phyloP scores from a whole-genome alignment of 2,888 invertebrate genomes.

The Sicus ferrugineus region DNA sequence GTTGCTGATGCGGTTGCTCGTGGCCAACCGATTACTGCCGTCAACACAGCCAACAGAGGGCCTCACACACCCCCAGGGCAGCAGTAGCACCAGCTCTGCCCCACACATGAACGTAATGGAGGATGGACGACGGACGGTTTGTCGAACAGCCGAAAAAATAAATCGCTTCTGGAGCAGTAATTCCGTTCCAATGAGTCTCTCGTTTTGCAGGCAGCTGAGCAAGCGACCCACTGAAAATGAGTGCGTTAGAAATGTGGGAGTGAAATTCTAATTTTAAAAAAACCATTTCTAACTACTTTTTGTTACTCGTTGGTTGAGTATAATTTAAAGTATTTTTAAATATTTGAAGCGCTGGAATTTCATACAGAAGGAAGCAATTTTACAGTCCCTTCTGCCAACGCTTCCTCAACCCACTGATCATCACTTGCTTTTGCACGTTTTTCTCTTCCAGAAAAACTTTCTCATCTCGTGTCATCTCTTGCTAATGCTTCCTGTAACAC shows the following conservation, averaged over 20 bases:
- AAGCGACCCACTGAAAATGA: neutral
- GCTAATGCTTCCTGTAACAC: too few species aligned
- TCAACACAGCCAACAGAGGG: neutral
- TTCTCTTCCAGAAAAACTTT: too few species aligned
- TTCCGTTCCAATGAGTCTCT: slow-evolving; percentile 22
- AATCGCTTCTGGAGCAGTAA: slow-evolving; percentile 23
- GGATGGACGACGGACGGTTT: slow-evolving; percentile 10
- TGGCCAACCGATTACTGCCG: neutral
- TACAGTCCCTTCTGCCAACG: neutral
- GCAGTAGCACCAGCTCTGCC: too few species aligned
- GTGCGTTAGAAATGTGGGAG: neutral
- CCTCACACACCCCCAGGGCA: neutral
- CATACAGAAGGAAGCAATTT: too few species aligned
- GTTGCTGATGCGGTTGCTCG: neutral
- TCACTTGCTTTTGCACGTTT: too few species aligned
- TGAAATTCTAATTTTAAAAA: too few species aligned
- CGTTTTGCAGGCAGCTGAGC: slow-evolving; percentile 14
- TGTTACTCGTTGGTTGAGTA: too few species aligned
- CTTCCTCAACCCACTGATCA: neutral
- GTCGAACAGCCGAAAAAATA: slow-evolving; percentile 14
- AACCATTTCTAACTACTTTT: too few species aligned
- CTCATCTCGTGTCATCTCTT: too few species aligned
- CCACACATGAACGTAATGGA: too few species aligned
- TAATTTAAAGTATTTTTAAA: too few species aligned
- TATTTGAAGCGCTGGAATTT: too few species aligned